Conservation (phyloP, 2,888 invertebrate species). For the Netelia virgata region DNA sequence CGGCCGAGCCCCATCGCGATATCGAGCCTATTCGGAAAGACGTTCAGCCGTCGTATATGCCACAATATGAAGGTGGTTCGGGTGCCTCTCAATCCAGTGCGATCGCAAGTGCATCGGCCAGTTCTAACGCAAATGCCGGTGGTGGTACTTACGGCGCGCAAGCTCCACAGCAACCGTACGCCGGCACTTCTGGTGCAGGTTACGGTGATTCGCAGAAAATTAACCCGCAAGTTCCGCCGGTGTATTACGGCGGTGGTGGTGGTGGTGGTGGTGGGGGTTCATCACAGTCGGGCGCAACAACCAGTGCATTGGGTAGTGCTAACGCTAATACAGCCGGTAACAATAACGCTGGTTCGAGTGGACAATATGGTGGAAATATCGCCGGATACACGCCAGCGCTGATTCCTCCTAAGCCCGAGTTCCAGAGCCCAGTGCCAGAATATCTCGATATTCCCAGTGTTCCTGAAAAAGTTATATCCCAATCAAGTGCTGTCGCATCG, state of each 20-base stretch:
- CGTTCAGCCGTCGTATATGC: neutral
- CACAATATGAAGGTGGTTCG: conserved; percentile 4
- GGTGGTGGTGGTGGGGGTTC: neutral
- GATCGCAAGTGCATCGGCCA: conserved; percentile 51
- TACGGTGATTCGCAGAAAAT: neutral
- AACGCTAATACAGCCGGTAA: conserved; percentile 9
- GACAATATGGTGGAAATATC: conserved; percentile 3
- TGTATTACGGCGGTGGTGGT: conserved; percentile 2
- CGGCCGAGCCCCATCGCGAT: neutral
- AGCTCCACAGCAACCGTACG: neutral
- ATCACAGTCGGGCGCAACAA: conserved; percentile 39
- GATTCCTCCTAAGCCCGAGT: neutral
- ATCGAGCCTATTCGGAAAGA: neutral
- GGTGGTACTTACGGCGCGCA: neutral
- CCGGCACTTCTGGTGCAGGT: neutral
- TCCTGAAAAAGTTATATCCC: conserved; percentile 28
- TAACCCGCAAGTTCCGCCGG: neutral
- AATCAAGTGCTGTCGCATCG: conserved; percentile 52
- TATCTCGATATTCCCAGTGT: neutral
- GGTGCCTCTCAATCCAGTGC: conserved; percentile 44
- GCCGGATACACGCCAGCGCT: neutral
- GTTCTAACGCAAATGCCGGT: conserved; percentile 41
- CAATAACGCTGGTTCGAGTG: conserved; percentile 37
- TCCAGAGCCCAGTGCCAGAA: neutral
- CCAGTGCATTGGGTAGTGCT: conserved; percentile 40